These are phyloP conservation scores for Byasa hedistus DNA, from an alignment of 2,888 invertebrate species.

Conservation along the genomic window DNA sequence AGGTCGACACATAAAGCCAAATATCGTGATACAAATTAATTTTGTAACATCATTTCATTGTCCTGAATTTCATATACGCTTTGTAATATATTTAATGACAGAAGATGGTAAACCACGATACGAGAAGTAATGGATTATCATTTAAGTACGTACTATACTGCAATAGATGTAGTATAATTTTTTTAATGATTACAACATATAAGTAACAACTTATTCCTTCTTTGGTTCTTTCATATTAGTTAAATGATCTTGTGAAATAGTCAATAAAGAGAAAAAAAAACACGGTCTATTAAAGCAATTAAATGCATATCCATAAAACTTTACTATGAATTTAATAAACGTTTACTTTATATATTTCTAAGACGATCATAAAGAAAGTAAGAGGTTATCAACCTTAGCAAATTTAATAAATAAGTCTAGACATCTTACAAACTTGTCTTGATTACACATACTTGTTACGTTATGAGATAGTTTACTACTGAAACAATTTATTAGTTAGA, in stretches of 20 bases:
- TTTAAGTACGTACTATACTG: background rate
- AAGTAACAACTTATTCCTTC: background rate
- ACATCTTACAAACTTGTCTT: slow-evolving; percentile 8
- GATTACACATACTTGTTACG: slow-evolving; percentile 5
- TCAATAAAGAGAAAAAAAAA: too few relatives aligned
- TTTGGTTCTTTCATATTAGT: background rate
- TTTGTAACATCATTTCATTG: slow-evolving; percentile 14
- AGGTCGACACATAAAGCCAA: slow-evolving; percentile 15
- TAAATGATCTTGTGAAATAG: too few relatives aligned
- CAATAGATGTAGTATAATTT: background rate
- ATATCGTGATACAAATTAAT: slow-evolving; percentile 11
- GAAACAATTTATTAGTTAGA: background rate
- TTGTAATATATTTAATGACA: slow-evolving; percentile 4
- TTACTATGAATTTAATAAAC: background rate
- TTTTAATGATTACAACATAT: background rate
- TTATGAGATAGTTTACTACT: background rate
- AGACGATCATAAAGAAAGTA: background rate
- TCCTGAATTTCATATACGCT: background rate
- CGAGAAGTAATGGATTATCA: slow-evolving; percentile 8
- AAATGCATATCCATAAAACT: too few relatives aligned
- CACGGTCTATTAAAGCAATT: too few relatives aligned
- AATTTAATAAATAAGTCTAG: slow-evolving; percentile 22
- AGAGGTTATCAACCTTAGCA: slow-evolving; percentile 9
- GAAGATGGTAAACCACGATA: slow-evolving; percentile 7
- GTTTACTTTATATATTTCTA: background rate